These are phyloP conservation scores for Torymus auratus DNA, from an alignment of 2,888 invertebrate species.

Conservation along the genomic window DNA sequence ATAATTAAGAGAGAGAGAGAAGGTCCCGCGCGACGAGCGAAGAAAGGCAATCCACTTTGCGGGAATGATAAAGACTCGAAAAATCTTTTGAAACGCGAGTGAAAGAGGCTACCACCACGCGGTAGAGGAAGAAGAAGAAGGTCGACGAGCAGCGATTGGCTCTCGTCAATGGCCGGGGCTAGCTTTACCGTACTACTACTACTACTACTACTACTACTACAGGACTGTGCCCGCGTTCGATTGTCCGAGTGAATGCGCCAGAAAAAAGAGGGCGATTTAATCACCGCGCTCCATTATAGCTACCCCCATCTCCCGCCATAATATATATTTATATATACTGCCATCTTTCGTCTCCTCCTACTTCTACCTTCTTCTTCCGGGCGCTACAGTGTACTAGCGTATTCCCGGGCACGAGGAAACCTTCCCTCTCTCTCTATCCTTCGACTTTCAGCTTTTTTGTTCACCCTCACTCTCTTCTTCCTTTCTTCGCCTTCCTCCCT, in stretches of 20 bases:
- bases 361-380: background rate
- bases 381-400: background rate
- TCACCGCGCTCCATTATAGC: conserved; percentile 68
- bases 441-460: background rate
- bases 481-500: background rate
- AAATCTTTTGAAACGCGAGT: conserved; percentile 50
- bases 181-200: too few species aligned
- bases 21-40: background rate
- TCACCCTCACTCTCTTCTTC: background rate
- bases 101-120: background rate
- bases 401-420: too few species aligned
- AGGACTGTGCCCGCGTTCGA: conserved; percentile 43
- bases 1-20: conserved; percentile 32
- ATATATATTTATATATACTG: conserved; percentile 1
- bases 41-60: conserved; percentile 54
- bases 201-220: too few species aligned
- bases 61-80: conserved; percentile 55
- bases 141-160: background rate
- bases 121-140: conserved; percentile 4
- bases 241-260: conserved; percentile 64
- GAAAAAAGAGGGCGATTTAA: conserved; percentile 64
- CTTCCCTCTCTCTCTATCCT: background rate
- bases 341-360: conserved; percentile 42
- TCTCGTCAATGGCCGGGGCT: too few species aligned
- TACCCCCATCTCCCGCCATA: background rate